Conservation (phyloP, 2,797 vertebrate genomes). For the Austrolebias charrua region DNA sequence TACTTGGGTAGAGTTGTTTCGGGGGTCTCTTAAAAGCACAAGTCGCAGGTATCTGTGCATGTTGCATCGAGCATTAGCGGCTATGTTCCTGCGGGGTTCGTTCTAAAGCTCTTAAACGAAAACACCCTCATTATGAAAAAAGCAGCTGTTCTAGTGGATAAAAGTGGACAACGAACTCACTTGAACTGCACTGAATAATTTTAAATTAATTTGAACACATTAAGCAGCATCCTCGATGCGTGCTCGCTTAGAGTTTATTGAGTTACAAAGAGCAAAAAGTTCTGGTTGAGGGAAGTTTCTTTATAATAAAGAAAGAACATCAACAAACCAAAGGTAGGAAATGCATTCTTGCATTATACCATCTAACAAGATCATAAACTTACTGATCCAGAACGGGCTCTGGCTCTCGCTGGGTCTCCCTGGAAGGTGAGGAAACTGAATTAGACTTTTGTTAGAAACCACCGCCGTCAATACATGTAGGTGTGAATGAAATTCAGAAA, state of each 20-base stretch:
- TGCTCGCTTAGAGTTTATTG: slow-evolving; percentile 6
- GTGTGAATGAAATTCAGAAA: slow-evolving; percentile 37
- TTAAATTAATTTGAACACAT: not conserved
- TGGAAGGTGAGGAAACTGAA: slow-evolving; percentile 61
- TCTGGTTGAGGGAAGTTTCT: slow-evolving; percentile 5
- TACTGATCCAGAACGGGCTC: slow-evolving; percentile 67
- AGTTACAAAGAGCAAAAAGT: slow-evolving; percentile 10
- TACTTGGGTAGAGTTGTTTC: slow-evolving; percentile 28
- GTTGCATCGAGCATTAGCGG: slow-evolving; percentile 8
- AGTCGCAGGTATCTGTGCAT: slow-evolving; percentile 37
- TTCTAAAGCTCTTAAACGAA: slow-evolving; percentile 38
- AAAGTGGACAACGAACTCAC: slow-evolving; percentile 27
- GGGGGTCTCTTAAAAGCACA: slow-evolving; percentile 16
- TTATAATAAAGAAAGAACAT: slow-evolving; percentile 31
- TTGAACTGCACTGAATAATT: slow-evolving; percentile 12
- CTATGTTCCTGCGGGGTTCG: slow-evolving; percentile 34
- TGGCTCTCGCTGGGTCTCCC: slow-evolving; percentile 57
- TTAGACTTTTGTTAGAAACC: slow-evolving; percentile 49
- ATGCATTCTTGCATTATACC: slow-evolving; percentile 37
- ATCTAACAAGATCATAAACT: slow-evolving; percentile 68
- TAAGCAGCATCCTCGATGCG: too few relatives aligned
- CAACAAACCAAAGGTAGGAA: slow-evolving; percentile 49
- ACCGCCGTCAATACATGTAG: slow-evolving; percentile 58
- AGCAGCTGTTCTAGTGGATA: slow-evolving; percentile 1
- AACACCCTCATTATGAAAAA: slow-evolving; percentile 2